Evolutionary conservation across 2,797 vertebrate genomes (phyloP).

Genomic region (Anableps anableps): DNA sequence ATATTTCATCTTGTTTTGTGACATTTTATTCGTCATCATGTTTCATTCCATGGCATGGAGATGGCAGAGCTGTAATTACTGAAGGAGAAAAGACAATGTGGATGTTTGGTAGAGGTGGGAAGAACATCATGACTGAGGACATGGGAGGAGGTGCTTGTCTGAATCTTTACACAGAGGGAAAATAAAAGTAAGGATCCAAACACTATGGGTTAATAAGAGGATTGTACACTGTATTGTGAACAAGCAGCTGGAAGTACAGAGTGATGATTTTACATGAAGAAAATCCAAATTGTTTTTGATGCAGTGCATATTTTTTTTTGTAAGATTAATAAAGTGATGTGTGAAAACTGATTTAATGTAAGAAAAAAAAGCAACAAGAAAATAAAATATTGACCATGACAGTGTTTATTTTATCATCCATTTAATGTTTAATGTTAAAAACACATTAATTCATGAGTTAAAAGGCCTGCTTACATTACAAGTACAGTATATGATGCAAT

Average conservation of each 20-base stretch:
- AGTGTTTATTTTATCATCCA: conserved; percentile 1
- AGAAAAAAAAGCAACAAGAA: not conserved
- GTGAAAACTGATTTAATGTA: conserved; percentile 17
- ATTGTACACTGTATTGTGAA: conserved; percentile 5
- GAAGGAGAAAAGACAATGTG: conserved; percentile 2
- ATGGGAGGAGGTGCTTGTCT: not conserved
- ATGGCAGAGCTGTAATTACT: conserved; percentile 62
- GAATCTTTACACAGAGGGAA: conserved; percentile 1
- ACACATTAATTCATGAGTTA: conserved; percentile 8
- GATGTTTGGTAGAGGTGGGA: conserved; percentile 10
- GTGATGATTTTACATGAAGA: not conserved
- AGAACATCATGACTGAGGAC: conserved; percentile 14
- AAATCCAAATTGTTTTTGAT: conserved; percentile 15
- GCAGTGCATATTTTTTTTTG: not conserved
- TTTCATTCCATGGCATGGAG: conserved; percentile 39
- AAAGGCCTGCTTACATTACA: conserved; percentile 5
- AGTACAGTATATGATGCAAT: conserved; percentile 3
- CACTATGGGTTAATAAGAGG: not conserved
- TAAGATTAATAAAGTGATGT: conserved; percentile 25
- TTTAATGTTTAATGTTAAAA: conserved; percentile 2
- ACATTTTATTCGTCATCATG: conserved; percentile 54
- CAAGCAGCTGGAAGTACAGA: not conserved
- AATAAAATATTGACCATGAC: not conserved
- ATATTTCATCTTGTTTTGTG: conserved; percentile 44
- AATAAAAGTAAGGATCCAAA: conserved; percentile 5